These are phyloP conservation scores for Lepidochrysops patricia DNA, from an alignment of 2,888 invertebrate species.

Conservation along the genomic window DNA sequence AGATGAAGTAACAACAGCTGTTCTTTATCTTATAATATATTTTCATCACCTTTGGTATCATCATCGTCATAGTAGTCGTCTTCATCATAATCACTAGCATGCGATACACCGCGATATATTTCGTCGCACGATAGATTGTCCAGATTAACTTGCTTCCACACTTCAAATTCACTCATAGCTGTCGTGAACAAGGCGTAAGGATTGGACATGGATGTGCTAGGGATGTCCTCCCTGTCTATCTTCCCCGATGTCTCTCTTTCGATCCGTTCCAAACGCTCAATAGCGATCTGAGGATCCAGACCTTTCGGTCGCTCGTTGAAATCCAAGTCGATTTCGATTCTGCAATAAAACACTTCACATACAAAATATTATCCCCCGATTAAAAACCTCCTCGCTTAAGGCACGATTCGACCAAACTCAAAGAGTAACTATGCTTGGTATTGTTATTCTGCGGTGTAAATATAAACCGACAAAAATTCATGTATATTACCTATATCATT, in stretches of 20 bases:
- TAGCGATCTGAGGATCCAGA: conserved; percentile 43
- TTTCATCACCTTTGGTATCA: too few relatives aligned
- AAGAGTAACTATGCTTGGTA: too few relatives aligned
- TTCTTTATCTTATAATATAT: neutral
- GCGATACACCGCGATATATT: conserved; percentile 18
- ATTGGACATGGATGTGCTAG: conserved; percentile 16
- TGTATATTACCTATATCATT: too few relatives aligned
- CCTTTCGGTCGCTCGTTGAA: conserved; percentile 42
- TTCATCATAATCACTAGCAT: neutral
- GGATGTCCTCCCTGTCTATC: conserved; percentile 28
- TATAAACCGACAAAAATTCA: too few relatives aligned
- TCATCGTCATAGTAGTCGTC: neutral
- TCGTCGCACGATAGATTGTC: conserved; percentile 22
- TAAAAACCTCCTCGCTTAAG: neutral
- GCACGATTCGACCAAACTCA: neutral
- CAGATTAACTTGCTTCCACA: conserved; percentile 28
- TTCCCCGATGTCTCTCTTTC: conserved; percentile 55
- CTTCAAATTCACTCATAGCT: conserved; percentile 21
- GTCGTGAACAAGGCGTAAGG: conserved; percentile 23
- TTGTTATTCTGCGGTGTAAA: too few relatives aligned
- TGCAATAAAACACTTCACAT: conserved; percentile 28
- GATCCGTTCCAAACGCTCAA: conserved; percentile 59
- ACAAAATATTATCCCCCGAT: neutral
- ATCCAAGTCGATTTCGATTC: conserved; percentile 58
- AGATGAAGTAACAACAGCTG: neutral